Evolutionary conservation across 2,888 invertebrate genomes (phyloP).

Genomic region (Temnothorax unifasciatus): DNA sequence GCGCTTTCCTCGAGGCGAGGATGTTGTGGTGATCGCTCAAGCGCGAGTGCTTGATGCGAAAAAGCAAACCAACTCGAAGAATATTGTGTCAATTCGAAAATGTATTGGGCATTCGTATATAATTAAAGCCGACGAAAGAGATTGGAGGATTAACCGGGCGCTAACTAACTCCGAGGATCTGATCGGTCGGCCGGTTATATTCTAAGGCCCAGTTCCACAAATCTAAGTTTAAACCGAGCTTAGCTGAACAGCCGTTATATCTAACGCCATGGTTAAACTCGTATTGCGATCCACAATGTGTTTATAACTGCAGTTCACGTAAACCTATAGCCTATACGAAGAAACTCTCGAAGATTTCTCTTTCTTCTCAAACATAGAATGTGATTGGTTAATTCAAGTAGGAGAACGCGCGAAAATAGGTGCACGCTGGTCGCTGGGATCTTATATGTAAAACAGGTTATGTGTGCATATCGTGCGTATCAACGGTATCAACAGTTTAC

Average conservation of each 20-base stretch:
- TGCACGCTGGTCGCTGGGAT: too few relatives aligned
- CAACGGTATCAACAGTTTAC: too few relatives aligned
- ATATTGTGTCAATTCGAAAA: conserved; percentile 20
- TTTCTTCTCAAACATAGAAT: not conserved
- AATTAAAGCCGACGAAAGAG: conserved; percentile 56
- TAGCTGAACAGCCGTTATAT: not conserved
- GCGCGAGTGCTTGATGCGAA: not conserved
- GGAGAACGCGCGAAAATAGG: too few relatives aligned
- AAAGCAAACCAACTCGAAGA: not conserved
- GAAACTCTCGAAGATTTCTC: not conserved
- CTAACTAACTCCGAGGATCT: conserved; percentile 62
- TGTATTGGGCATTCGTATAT: conserved; percentile 52
- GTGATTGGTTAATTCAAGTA: not conserved
- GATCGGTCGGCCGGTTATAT: conserved; percentile 51
- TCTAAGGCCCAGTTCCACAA: conserved; percentile 55
- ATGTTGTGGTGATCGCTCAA: not conserved
- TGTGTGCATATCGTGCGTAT: not conserved
- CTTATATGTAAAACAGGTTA: not conserved
- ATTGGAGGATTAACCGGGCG: conserved; percentile 15
- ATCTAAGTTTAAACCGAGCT: not conserved
- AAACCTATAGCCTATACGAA: not conserved
- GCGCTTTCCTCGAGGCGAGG: not conserved
- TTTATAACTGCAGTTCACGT: not conserved
- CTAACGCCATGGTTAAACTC: not conserved
- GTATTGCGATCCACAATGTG: not conserved